Evolutionary conservation across 2,888 invertebrate genomes (phyloP).

Genomic region (Physocephala rufipes): DNA sequence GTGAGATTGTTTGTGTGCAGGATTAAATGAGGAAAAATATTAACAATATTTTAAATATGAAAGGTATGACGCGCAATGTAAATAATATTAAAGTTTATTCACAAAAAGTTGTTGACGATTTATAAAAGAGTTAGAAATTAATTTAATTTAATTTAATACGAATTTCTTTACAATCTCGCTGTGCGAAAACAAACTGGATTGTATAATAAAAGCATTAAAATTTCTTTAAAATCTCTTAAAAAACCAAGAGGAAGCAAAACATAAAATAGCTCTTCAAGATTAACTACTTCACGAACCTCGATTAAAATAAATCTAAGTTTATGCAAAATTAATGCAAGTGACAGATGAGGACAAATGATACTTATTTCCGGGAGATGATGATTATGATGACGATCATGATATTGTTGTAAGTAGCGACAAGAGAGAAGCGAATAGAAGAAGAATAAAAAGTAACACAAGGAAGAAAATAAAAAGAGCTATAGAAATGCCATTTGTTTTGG

Average conservation of each 20-base stretch:
- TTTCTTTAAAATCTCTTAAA: no score
- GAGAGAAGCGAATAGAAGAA: neutral
- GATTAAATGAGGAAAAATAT: neutral
- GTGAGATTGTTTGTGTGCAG: no score
- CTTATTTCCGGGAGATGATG: neutral
- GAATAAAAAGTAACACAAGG: neutral
- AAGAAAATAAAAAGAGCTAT: neutral
- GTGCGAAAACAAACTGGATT: no score
- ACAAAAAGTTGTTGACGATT: no score
- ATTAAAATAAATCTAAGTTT: neutral
- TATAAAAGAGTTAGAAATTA: no score
- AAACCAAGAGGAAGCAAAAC: no score
- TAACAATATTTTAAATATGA: neutral
- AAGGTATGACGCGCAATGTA: neutral
- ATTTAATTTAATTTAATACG: no score
- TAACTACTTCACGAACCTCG: neutral
- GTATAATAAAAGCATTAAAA: no score
- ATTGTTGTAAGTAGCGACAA: no score
- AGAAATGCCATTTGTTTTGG: neutral
- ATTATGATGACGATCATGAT: no score
- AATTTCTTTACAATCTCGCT: no score
- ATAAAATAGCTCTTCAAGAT: no score
- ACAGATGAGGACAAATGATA: slow-evolving; percentile 1
- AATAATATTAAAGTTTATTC: neutral
- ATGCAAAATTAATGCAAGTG: slow-evolving; percentile 1